Base-by-base conservation (phyloP, 2,797 vertebrate species). In the Chiroxiphia lanceolata region DNA sequence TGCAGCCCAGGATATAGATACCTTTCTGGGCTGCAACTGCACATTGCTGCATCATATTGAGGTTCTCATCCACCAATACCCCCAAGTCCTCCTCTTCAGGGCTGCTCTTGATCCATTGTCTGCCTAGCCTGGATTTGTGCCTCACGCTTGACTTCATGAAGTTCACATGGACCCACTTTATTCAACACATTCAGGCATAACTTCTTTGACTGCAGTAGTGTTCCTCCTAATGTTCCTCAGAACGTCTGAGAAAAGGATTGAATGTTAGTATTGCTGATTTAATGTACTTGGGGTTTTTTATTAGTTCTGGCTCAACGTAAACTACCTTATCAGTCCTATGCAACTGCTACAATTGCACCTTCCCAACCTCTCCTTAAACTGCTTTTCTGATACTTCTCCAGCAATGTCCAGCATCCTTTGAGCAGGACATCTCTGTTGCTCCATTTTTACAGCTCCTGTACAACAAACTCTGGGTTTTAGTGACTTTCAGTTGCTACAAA, bases 21-120 rank as follows among this genome's bases (percentile, higher is more conserved):
- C 10, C 29, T 33, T 71, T 71, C 59, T 47, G 38, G 23, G 21
- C 23, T 90, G 45, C 38, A 33, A 40, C 15, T 16, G 31, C 22
- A 25, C 6, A 2, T 14, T 11, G 7, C 13, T 36, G 53, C 23
- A 23, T 47, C n/a, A 10, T 2, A 1, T 1, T 33, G 29, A 65
- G 17, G 10, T 33, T 53, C 29, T 72, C 17, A 45, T 40, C 31
- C 51, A 34, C 5, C 10, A 53, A 6, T 3, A 45, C 1, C 3
- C 12, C 6, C 10, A 33, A 31, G 12, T 8, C 59, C n/a, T 57
- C 31, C 9, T 51, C 25, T 53, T 34, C 29, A 65, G 31, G 29
- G 17, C 38, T 59, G 21, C 15, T 36, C 15, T 33, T 59, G 34
- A 20, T 53, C 10, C 25, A 9, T 27, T 26, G 10, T 19, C 38